Base-by-base conservation (phyloP, 92 coral and sea anemone genomes). In the Nematostella vectensis region DNA sequence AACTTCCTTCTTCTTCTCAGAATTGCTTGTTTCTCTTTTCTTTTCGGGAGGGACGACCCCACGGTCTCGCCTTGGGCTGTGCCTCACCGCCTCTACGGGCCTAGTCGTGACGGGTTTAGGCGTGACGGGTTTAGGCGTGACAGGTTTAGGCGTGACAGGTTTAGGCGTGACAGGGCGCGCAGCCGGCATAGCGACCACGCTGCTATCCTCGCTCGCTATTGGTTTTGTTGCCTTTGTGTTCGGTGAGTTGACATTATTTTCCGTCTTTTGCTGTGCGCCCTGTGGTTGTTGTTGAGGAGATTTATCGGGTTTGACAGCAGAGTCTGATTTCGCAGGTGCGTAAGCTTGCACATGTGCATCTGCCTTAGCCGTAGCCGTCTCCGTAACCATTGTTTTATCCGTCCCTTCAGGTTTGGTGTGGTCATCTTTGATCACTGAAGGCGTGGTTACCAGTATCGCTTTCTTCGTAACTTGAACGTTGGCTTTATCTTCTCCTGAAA, bases 21-120 rank as follows among this genome's bases (percentile, higher is more conserved):
- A n/a, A n/a, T n/a, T n/a, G 15, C 8, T 39, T 4, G 27, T 2
- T 3, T 50, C 70, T 20, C 38, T 50, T 12, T 53, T 53, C 61
- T 64, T 64, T 19, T 64, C 70, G 1, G 70, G 70, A 2, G 70
- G 40, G 26, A 64, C 28, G 18, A 64, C 40, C 24, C 42, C 44
- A 21, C 42, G 54, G 30, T 66, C 72, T 55, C 72, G 17, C 15
- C 72, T 24, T 42, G 72, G 72, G 16, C 72, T 66, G 11, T 55
- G 55, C 25, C 72, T 57, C 0, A 66, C 63, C 3, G 72, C 62
- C 29, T 66, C 72, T 3, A 45, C 20, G n/a, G n/a, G n/a, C n/a
- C n/a, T n/a, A n/a, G n/a, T n/a, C n/a, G n/a, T n/a, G 1, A 66
- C 28, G 8, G 72, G 63, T n/a, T 58, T 58, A 24, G 61, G n/a